phyloP scores from a whole-genome alignment of 1,140 invertebrate species.

The Tetramorium alpestre region DNA sequence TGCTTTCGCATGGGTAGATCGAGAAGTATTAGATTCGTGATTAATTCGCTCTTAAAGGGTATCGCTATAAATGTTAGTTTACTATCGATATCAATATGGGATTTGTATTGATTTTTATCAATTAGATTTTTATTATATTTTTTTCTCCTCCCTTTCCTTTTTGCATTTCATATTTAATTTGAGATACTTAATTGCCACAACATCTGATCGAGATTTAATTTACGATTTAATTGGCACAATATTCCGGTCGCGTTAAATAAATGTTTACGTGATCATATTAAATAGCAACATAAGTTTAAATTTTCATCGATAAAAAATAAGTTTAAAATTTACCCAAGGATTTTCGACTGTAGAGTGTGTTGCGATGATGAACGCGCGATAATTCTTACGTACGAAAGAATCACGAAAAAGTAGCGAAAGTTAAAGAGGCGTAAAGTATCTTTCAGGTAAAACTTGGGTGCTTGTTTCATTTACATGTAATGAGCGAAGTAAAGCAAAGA shows the following conservation, averaged over 20 bases:
- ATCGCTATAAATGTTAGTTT: conserved; percentile 1
- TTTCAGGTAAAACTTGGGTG: neutral
- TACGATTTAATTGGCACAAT: neutral
- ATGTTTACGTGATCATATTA: neutral
- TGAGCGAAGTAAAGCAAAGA: conserved; percentile 22
- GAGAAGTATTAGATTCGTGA: conserved; percentile 48
- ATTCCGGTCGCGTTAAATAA: conserved; percentile 1
- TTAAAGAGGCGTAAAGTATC: neutral
- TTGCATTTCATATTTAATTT: neutral
- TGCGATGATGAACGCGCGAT: neutral
- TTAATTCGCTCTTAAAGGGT: conserved; percentile 21
- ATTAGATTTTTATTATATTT: neutral
- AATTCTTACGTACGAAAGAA: neutral
- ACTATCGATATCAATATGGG: neutral
- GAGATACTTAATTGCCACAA: neutral
- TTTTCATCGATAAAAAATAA: neutral
- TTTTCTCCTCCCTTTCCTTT: neutral
- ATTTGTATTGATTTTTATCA: neutral
- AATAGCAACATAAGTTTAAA: neutral
- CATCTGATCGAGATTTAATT: conserved; percentile 8
- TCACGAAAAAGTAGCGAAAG: neutral
- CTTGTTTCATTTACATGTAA: conserved; percentile 6
- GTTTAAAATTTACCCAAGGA: neutral
- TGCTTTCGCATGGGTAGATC: conserved; percentile 43
- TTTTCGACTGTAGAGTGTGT: neutral